A percentile compares a stretch with the other conserved stretches of the same genome.
These are phyloP conservation scores for Avahi laniger DNA, from an alignment of 2,797 vertebrate genomes.

Conservation along the genomic window DNA sequence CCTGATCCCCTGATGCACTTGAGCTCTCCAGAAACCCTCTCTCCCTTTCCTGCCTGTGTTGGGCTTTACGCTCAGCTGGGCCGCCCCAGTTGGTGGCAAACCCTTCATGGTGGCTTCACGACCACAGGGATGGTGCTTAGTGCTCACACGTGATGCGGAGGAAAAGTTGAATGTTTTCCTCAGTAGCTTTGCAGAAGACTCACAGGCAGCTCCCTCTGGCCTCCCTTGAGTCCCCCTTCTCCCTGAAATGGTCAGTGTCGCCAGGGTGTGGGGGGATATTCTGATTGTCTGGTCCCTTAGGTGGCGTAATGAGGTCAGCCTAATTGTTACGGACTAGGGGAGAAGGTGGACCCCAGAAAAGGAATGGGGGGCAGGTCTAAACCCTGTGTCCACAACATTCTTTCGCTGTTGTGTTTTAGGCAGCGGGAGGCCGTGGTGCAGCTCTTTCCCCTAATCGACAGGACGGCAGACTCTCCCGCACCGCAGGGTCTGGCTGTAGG, in stretches of 20 bases:
- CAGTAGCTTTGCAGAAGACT: not conserved
- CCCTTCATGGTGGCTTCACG: not conserved
- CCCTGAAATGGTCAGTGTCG: rapidly evolving
- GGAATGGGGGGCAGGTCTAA: rapidly evolving
- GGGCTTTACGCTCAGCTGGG: not conserved
- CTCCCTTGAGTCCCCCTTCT: not conserved
- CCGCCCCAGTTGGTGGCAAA: not conserved
- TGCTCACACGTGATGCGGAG: not conserved
- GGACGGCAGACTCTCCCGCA: rapidly evolving
- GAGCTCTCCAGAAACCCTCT: rapidly evolving
- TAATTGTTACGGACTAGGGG: not conserved
- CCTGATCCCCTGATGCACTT: rapidly evolving
- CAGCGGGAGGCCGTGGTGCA: rapidly evolving
- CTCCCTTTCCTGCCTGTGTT: not conserved
- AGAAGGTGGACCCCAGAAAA: not conserved
- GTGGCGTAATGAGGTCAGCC: not conserved
- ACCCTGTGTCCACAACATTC: too few species aligned
- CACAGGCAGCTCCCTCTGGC: too few species aligned
- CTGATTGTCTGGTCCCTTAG: not conserved
- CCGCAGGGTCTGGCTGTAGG: not conserved
- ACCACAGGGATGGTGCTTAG: not conserved
- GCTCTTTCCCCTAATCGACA: not conserved
- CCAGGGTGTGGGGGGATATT: not conserved
- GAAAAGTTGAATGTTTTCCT: not conserved
- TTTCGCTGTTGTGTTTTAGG: not conserved